Evolutionary conservation across 2,888 invertebrate genomes (phyloP).

Genomic region (Drosophila testacea): DNA sequence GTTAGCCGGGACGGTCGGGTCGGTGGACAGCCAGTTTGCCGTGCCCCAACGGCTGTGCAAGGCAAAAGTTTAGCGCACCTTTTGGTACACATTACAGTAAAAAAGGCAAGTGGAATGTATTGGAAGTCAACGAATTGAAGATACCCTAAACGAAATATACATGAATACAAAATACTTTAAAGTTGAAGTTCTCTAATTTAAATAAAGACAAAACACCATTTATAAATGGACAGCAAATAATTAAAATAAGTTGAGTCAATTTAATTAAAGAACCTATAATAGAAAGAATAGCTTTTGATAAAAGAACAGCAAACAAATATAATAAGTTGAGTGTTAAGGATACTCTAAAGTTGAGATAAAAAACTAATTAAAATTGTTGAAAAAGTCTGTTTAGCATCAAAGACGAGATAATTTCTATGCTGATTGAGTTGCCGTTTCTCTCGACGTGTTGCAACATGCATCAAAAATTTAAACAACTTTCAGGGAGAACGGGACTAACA

Average conservation of each 20-base stretch:
- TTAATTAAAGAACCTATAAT: neutral
- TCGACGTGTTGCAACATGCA: neutral
- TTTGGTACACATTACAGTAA: slow-evolving; percentile 57
- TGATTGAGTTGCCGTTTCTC: neutral
- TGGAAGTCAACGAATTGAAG: neutral
- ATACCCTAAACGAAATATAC: neutral
- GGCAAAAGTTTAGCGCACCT: slow-evolving; percentile 66
- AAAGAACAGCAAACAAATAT: no score
- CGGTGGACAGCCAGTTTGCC: slow-evolving; percentile 13
- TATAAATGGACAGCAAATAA: no score
- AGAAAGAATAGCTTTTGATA: neutral
- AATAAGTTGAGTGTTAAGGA: no score
- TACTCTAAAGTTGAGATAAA: no score
- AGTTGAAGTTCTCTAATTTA: no score
- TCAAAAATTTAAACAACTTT: slow-evolving; percentile 23
- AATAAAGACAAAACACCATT: no score
- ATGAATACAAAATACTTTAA: neutral
- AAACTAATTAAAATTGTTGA: no score
- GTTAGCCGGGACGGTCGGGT: slow-evolving; percentile 28
- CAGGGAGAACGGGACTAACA: slow-evolving; percentile 5
- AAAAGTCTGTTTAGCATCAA: neutral
- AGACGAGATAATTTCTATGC: neutral
- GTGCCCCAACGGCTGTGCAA: slow-evolving; percentile 25
- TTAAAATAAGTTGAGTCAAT: no score
- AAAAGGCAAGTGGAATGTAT: neutral